Conservation (phyloP, 2,113 vertebrate species). For the Thamnaconus septentrionalis region DNA sequence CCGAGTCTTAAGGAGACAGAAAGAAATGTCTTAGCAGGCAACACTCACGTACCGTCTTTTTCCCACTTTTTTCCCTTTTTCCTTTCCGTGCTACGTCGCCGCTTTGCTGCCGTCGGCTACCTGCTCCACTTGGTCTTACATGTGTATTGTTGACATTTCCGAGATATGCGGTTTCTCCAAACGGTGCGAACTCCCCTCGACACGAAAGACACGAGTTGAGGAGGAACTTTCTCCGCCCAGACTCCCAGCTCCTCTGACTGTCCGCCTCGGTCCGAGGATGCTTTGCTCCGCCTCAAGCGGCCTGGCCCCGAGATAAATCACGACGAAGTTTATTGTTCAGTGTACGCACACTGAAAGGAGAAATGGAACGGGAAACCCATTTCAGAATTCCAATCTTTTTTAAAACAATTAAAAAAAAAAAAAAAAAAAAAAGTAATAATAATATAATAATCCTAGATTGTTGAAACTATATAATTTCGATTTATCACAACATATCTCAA, state of each 20-base stretch:
- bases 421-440: neutral
- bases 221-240: slow-evolving; percentile 57
- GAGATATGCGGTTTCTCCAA: neutral
- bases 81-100: neutral
- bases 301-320: slow-evolving; percentile 28
- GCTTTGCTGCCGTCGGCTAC: neutral
- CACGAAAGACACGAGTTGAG: slow-evolving; percentile 7
- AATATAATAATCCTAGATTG: no score
- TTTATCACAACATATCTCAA: no score
- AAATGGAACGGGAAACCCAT: neutral
- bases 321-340: neutral
- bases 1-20: neutral
- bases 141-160: neutral
- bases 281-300: slow-evolving; percentile 61
- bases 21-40: slow-evolving; percentile 16
- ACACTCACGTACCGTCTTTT: slow-evolving; percentile 54
- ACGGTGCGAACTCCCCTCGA: neutral
- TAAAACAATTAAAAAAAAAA: neutral
- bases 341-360: no score
- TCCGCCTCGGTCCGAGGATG: slow-evolving; percentile 48
- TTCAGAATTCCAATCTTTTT: no score
- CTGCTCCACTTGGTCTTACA: neutral
- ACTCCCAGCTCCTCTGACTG: slow-evolving; percentile 42
- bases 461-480: no score
- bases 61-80: slow-evolving; percentile 31